These are phyloP conservation scores for Pantherophis vulpinus DNA, from an alignment of 2,797 vertebrate genomes.

Conservation along the genomic window DNA sequence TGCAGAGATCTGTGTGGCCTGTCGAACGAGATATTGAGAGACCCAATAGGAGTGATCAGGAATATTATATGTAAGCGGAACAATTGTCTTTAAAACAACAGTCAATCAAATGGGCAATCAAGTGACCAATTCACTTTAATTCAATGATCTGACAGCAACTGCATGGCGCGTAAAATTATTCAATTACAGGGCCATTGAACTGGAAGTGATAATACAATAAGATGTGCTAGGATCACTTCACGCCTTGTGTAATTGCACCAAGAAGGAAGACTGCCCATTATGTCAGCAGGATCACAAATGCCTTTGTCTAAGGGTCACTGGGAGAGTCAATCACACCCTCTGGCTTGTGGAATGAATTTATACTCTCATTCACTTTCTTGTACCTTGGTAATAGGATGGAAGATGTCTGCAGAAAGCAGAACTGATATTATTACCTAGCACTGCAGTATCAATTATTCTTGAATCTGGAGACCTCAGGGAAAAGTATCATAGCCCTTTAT, in stretches of 20 bases:
- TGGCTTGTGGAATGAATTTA: constrained; percentile 7
- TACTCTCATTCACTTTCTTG: constrained; percentile 16
- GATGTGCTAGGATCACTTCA: background rate
- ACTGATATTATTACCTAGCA: constrained; percentile 17
- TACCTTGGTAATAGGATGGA: constrained; percentile 17
- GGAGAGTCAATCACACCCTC: constrained; percentile 11
- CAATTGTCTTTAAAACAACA: background rate
- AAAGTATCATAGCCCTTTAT: background rate
- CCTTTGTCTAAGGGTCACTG: constrained; percentile 12
- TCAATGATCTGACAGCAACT: constrained; percentile 21
- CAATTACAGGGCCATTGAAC: background rate
- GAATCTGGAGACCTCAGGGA: background rate
- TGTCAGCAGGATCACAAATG: background rate
- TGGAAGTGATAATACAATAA: constrained; percentile 15
- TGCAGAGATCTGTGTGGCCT: background rate
- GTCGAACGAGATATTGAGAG: constrained; percentile 8
- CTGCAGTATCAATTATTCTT: constrained; percentile 15
- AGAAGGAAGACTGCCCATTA: background rate
- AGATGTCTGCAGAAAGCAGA: constrained; percentile 27
- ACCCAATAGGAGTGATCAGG: background rate
- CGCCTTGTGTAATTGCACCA: constrained; percentile 10
- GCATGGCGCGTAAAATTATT: background rate
- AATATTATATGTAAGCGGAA: background rate
- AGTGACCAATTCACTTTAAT: constrained; percentile 12
- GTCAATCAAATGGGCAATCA: constrained; percentile 9